A percentile compares a stretch with the other conserved stretches of the same genome.
Conservation (phyloP, 2,888 invertebrate species). For the Stenolophus ochropezus region DNA sequence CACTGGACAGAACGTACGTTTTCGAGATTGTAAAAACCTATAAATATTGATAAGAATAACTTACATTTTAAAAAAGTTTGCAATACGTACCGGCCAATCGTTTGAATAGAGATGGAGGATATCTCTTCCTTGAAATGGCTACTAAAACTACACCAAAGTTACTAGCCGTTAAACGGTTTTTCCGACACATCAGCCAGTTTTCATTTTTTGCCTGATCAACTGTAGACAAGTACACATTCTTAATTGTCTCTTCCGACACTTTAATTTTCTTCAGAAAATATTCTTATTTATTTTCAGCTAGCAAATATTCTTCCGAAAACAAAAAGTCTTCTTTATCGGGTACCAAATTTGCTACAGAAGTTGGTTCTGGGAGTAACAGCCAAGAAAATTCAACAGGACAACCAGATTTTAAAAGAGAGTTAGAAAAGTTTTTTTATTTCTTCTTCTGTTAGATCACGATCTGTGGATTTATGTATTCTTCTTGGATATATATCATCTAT, state of each 20-base stretch:
- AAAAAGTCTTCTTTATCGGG: slow-evolving; percentile 4
- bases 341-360: neutral
- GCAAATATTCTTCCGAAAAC: slow-evolving; percentile 1
- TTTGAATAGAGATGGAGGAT: neutral
- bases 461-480: neutral
- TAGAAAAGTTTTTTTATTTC: neutral
- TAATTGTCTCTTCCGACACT: neutral
- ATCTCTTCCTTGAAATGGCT: neutral
- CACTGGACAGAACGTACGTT: neutral
- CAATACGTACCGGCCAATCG: neutral
- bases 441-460: neutral
- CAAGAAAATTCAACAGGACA: neutral
- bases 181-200: neutral
- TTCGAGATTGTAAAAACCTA: neutral
- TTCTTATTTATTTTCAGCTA: neutral
- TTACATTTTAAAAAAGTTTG: neutral
- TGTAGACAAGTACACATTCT: neutral
- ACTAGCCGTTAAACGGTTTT: neutral
- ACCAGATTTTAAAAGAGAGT: no score
- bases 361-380: neutral
- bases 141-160: neutral
- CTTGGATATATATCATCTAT: neutral
- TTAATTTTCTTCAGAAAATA: neutral
- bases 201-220: neutral
- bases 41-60: neutral